Evolutionary conservation across 92 coral and sea anemone species (phyloP).

Genomic region (Scolanthus callimorphus): DNA sequence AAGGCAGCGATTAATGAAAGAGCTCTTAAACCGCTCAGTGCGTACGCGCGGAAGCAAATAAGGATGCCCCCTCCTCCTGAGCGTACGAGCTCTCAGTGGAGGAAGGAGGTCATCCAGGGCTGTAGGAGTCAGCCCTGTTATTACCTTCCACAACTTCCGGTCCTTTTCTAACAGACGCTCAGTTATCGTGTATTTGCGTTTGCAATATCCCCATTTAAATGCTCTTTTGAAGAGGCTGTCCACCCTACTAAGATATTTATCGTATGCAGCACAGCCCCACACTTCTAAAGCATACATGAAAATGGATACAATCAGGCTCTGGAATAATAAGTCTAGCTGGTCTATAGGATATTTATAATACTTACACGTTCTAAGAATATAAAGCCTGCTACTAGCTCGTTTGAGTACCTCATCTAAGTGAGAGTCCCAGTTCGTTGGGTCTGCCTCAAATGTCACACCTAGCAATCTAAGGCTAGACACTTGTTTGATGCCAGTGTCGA

Average conservation of each 20-base stretch:
- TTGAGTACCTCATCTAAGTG: conserved; percentile 16
- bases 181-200: neutral
- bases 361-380: conserved; percentile 30
- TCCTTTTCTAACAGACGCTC: conserved; percentile 7
- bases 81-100: neutral
- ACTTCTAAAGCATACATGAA: conserved; percentile 18
- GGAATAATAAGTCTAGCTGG: conserved; percentile 19
- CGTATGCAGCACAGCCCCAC: conserved; percentile 9
- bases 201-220: neutral
- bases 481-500: conserved; percentile 12
- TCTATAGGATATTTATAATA: conserved; percentile 17
- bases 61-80: conserved; percentile 12
- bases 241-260: conserved; percentile 1
- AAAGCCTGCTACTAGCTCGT: conserved; percentile 24
- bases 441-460: conserved; percentile 16
- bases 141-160: conserved; percentile 9
- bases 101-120: conserved; percentile 2
- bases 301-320: conserved; percentile 30
- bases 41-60: conserved; percentile 9
- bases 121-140: neutral
- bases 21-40: conserved; percentile 7
- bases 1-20: conserved; percentile 19
- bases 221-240: neutral
- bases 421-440: conserved; percentile 26
- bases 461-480: conserved; percentile 12